Evolutionary conservation across 2,113 vertebrate species (phyloP).

Genomic region (Nyctereutes procyonoides): DNA sequence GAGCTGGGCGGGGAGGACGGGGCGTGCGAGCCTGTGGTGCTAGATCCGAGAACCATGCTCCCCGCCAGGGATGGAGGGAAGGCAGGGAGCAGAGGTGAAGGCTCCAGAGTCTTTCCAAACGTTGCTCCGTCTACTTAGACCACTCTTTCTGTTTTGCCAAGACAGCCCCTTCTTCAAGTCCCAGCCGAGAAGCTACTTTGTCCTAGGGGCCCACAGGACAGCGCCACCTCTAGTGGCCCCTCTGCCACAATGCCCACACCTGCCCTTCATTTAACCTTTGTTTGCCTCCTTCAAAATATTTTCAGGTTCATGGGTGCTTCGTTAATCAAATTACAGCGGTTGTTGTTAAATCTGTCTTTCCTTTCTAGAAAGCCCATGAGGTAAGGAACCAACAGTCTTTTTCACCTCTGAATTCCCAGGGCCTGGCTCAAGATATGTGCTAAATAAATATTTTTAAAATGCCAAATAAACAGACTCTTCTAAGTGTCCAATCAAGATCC

Average conservation of each 20-base stretch:
- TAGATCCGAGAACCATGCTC: neutral
- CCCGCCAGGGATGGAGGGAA: neutral
- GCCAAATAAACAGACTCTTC: neutral
- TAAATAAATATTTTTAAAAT: neutral
- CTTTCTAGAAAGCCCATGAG: neutral
- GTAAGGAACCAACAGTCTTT: neutral
- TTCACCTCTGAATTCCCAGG: neutral
- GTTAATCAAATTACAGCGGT: too few species aligned
- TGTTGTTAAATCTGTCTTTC: neutral
- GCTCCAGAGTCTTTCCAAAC: neutral
- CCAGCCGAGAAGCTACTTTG: neutral
- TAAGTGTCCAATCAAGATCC: neutral
- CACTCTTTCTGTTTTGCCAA: neutral
- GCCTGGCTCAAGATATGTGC: neutral
- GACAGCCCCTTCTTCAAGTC: neutral
- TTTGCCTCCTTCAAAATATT: neutral
- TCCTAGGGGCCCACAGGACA: neutral
- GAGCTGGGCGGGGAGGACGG: neutral
- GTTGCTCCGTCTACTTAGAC: neutral
- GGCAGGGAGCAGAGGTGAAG: too few species aligned
- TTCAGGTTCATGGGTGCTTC: neutral
- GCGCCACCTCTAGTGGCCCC: neutral
- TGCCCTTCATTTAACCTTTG: neutral
- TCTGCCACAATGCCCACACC: neutral
- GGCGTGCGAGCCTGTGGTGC: rapidly evolving